Conservation (phyloP, 2,113 vertebrate genomes). For the Crotalus tigris region DNA sequence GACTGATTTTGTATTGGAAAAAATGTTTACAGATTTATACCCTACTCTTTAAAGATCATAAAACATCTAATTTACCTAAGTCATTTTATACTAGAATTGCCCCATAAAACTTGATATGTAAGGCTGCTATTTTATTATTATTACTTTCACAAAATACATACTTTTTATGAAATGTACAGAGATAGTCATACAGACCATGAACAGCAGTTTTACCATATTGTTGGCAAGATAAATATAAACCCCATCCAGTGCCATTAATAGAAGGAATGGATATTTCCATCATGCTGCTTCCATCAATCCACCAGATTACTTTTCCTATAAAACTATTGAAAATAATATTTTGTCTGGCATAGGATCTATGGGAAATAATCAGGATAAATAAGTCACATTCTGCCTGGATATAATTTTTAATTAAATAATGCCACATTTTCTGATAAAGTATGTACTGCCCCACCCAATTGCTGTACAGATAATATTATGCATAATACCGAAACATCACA, state of each 20-base stretch:
- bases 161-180: not conserved
- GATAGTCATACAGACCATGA: not conserved
- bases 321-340: not conserved
- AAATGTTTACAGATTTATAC: not conserved
- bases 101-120: not conserved
- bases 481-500: not conserved
- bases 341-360: not conserved
- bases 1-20: slow-evolving; percentile 45
- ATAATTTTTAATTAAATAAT: not conserved
- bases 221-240: not conserved
- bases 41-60: slow-evolving; percentile 20
- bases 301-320: not conserved
- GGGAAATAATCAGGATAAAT: not conserved
- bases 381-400: not conserved
- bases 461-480: not conserved
- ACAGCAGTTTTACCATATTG: not conserved
- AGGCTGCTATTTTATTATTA: not conserved
- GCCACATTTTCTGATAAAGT: not conserved
- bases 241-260: not conserved
- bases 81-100: not conserved
- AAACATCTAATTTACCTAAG: slow-evolving; percentile 13
- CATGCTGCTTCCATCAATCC: not conserved
- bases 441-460: not conserved
- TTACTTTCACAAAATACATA: not conserved
- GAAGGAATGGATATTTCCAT: not conserved